Evolutionary conservation across 2,113 vertebrate genomes (phyloP).

Genomic region (Hipposideros armiger): DNA sequence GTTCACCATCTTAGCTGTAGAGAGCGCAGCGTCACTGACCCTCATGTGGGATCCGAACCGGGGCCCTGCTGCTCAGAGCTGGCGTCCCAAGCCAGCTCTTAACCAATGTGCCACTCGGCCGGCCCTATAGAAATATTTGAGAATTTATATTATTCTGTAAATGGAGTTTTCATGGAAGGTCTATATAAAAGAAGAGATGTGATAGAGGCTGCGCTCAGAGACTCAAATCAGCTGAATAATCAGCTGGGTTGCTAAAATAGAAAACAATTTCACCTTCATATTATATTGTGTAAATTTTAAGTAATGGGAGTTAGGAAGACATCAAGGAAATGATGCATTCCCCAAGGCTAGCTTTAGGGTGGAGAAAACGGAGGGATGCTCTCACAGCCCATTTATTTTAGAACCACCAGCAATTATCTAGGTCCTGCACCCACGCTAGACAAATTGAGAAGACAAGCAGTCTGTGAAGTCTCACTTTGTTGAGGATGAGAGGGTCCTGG

Average conservation of each 20-base stretch:
- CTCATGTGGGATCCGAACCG: no score
- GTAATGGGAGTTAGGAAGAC: background rate
- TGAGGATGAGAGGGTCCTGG: background rate
- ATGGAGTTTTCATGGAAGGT: slow-evolving; percentile 9
- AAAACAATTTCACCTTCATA: background rate
- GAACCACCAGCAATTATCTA: background rate
- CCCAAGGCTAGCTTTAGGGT: background rate
- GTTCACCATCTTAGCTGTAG: no score
- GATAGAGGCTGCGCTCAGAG: background rate
- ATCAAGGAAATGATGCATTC: background rate
- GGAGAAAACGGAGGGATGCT: background rate
- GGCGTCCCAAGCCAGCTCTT: no score
- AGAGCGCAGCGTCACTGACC: no score
- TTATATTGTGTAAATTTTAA: background rate
- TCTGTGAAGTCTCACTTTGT: background rate
- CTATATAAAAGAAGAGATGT: background rate
- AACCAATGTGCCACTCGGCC: no score
- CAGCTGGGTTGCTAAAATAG: background rate
- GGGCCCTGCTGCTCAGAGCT: no score
- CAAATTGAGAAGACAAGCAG: background rate
- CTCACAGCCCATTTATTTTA: background rate
- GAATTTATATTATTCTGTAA: background rate
- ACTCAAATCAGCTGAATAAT: background rate
- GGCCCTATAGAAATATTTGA: background rate
- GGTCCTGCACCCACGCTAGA: background rate